These are phyloP conservation scores for Halcyon chelicuti DNA, from an alignment of 2,797 vertebrate species.

Conservation along the genomic window DNA sequence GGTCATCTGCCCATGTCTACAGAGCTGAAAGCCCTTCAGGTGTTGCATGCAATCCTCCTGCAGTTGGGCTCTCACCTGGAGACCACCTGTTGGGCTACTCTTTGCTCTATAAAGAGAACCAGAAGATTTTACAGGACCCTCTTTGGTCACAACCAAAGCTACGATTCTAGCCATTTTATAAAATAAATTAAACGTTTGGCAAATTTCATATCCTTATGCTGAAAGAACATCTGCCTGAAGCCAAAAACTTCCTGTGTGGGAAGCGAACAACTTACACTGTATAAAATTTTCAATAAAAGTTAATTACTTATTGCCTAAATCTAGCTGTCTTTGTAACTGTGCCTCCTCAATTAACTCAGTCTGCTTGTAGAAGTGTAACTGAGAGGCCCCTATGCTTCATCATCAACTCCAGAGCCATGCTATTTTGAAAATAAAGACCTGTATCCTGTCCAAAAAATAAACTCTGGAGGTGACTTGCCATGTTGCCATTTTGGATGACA, in stretches of 20 bases:
- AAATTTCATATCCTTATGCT: slow-evolving; percentile 30
- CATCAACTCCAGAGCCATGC: slow-evolving; percentile 18
- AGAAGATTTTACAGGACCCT: background rate
- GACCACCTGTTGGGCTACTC: background rate
- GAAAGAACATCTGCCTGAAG: slow-evolving; percentile 43
- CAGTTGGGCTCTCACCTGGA: background rate
- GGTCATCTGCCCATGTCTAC: background rate
- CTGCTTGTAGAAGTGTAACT: background rate
- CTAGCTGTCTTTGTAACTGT: background rate
- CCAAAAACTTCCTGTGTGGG: slow-evolving; percentile 32
- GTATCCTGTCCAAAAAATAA: slow-evolving; percentile 65
- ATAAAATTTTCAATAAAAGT: slow-evolving; percentile 52
- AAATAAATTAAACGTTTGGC: background rate
- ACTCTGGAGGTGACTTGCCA: slow-evolving; percentile 32
- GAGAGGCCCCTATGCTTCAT: slow-evolving; percentile 32
- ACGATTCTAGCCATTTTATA: background rate
- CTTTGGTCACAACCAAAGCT: background rate
- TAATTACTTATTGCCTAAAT: slow-evolving; percentile 47
- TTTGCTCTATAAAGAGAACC: background rate
- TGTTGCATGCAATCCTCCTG: background rate
- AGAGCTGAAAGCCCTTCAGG: background rate
- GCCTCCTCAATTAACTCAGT: background rate
- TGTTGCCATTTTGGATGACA: slow-evolving; percentile 61
- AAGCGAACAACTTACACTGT: slow-evolving; percentile 6
- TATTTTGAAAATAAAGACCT: slow-evolving; percentile 63